Conservation (phyloP, 2,888 invertebrate genomes). For the Sarcophaga subvicina region DNA sequence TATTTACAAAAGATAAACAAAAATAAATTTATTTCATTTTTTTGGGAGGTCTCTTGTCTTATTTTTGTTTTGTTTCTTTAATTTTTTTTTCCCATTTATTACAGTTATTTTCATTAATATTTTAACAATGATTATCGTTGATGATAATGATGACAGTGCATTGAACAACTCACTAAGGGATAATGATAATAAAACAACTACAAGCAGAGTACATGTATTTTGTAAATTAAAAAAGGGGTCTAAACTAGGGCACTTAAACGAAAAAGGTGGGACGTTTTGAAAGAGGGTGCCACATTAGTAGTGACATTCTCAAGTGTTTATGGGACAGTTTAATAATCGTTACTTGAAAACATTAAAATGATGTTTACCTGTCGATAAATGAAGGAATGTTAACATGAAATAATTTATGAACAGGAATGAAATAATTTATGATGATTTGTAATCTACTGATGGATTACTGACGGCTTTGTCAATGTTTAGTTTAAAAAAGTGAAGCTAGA, state of each 20-base stretch:
- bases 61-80: background rate
- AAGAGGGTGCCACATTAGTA: background rate
- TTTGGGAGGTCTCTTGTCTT: constrained; percentile 36
- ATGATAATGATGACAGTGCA: constrained; percentile 17
- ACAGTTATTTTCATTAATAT: constrained; percentile 39
- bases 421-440: background rate
- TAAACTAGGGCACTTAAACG: background rate
- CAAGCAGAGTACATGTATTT: background rate
- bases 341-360: background rate
- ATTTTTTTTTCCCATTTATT: too few species aligned
- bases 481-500: too few species aligned
- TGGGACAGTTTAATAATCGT: constrained; percentile 58
- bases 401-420: background rate
- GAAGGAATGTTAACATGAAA: background rate
- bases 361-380: constrained; percentile 11
- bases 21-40: constrained; percentile 1
- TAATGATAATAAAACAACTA: constrained; percentile 2
- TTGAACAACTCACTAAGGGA: background rate
- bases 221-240: constrained; percentile 14
- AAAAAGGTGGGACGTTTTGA: background rate
- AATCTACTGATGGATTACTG: background rate
- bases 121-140: constrained; percentile 37
- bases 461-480: too few species aligned
- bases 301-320: constrained; percentile 62
- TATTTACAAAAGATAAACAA: constrained; percentile 20